Evolutionary conservation across 2,113 vertebrate genomes (phyloP).

Genomic region (Athene noctua): DNA sequence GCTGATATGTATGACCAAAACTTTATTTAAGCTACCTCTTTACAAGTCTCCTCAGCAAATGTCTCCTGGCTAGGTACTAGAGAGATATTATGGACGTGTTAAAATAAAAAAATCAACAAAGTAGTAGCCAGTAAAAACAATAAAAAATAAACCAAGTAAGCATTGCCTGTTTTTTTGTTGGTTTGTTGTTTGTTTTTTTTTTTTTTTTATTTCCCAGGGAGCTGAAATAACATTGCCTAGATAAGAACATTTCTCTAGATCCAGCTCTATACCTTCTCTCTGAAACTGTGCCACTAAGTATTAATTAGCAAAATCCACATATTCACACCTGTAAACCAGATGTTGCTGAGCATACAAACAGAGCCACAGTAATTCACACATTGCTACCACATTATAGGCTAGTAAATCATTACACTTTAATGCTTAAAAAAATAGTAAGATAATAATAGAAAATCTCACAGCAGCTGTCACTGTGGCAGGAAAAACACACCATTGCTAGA

Average conservation of each 20-base stretch:
- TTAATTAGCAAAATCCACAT: not conserved
- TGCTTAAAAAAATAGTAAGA: constrained; percentile 16
- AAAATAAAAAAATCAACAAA: not conserved
- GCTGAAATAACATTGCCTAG: not conserved
- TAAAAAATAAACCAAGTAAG: not conserved
- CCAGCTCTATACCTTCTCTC: not conserved
- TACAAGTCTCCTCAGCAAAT: not conserved
- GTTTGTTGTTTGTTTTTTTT: not conserved
- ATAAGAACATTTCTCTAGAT: not conserved
- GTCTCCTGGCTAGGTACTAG: not conserved
- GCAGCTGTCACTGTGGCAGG: constrained; percentile 54
- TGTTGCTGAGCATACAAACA: constrained; percentile 4
- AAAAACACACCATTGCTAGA: constrained; percentile 19
- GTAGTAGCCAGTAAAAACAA: not conserved
- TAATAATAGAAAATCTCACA: constrained; percentile 65
- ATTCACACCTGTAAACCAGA: constrained; percentile 61
- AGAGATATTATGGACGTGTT: not conserved
- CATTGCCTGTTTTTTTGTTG: not conserved
- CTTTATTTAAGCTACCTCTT: not conserved
- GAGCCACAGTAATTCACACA: not conserved
- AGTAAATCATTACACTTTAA: constrained; percentile 47
- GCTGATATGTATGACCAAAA: not conserved
- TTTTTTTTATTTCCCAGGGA: not conserved
- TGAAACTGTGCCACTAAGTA: not conserved
- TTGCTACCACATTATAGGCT: not conserved